Evolutionary conservation across 2,113 vertebrate species (phyloP), one percentile per base, ranked within the genome.

Genomic region (Lanius collurio): DNA sequence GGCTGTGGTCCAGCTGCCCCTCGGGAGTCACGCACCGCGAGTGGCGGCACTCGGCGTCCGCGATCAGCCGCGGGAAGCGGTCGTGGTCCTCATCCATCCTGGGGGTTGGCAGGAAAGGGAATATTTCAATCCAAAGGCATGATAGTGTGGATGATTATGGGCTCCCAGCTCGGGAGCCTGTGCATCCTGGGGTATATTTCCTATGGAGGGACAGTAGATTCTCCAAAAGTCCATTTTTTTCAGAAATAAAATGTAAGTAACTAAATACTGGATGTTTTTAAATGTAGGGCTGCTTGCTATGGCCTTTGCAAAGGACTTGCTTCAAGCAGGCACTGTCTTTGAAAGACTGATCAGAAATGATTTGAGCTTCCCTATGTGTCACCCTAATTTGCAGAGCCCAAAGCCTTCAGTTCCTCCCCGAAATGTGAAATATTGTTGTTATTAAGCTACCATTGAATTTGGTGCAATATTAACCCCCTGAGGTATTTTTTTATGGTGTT

Each of bases 51-150:
- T 69, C 8, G 6, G 98, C 98, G 1, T 98, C 92, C 15, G 95
- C 88, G 17, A 98, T 96, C 85, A 93, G 47, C 4, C 13, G 11
- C 4, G 98, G 98, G n/a, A 96, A 97, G 24, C 98, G 96, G 59
- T 98, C 94, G 20, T 90, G 68, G 82, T 98, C 98, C 53, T 95
- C 89, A 2, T 98, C 95, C 2, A 86, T 87, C 31, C 98, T 98
- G 90, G 8, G 26, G 56, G 10, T 17, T 14, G 53, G 31, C 49
- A 67, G 7, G 6, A 37, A 62, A 73, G 27, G 37, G 35, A 41
- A 6, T 2, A 1, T 49, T 71, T 33, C 49, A 69, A 68, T 17
- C 41, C 14, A 6, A 47, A 79, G 31, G 9, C 3, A 3, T 1
- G 20, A 5, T 1, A 18, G 9, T 5, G 18, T 49, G 50, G 15